Evolutionary conservation across 2,797 vertebrate species (phyloP).

Genomic region (Nasua narica): DNA sequence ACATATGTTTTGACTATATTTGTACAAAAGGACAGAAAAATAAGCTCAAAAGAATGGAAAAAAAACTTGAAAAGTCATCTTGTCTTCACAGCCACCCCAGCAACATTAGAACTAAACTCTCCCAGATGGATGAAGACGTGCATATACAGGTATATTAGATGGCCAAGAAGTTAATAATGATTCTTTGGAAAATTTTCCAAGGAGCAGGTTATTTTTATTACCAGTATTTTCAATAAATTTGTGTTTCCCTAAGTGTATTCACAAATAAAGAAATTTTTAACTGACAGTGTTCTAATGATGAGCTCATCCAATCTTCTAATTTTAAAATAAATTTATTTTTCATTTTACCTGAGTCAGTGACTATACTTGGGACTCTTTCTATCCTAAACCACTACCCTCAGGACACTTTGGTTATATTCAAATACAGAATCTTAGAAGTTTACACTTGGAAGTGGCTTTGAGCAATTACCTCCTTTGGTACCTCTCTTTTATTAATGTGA

Average conservation of each 20-base stretch:
- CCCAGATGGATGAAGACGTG: neutral
- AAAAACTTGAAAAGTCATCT: neutral
- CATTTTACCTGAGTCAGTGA: neutral
- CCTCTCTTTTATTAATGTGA: neutral
- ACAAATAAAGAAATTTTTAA: neutral
- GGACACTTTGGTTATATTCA: neutral
- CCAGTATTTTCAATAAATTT: neutral
- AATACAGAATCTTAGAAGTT: neutral
- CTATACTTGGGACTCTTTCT: neutral
- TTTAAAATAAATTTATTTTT: neutral
- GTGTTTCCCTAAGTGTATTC: neutral
- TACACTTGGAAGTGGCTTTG: neutral
- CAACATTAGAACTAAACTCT: neutral
- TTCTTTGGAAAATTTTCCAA: neutral
- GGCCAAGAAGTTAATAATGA: neutral
- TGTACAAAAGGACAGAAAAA: neutral
- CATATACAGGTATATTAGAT: neutral
- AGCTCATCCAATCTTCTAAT: neutral
- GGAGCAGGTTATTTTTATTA: neutral
- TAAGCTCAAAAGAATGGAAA: neutral
- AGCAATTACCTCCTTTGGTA: neutral
- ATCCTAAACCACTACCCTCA: neutral
- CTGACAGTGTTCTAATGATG: neutral
- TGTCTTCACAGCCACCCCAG: neutral
- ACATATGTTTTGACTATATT: neutral